These are phyloP conservation scores for Dendrophyllia cribrosa DNA, from an alignment of 64 coral and sea anemone species.

Conservation along the genomic window DNA sequence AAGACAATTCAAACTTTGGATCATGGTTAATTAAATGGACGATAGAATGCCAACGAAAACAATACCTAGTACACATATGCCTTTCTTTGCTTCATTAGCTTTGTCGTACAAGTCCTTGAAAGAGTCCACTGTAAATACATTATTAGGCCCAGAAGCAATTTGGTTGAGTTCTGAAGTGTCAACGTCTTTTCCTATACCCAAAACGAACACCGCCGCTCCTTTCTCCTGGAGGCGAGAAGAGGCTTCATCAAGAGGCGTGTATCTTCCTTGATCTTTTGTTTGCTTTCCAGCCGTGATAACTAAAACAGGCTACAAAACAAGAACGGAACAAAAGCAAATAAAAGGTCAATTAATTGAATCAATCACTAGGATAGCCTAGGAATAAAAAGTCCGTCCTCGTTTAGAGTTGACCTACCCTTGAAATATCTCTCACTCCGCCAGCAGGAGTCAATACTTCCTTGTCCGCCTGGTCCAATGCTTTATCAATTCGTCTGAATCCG, in stretches of 20 bases:
- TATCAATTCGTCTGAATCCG: conserved; percentile 63
- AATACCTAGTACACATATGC: not conserved
- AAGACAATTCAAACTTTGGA: too few species aligned
- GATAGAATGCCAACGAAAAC: too few species aligned
- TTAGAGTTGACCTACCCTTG: conserved; percentile 18
- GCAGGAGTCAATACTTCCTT: conserved; percentile 21
- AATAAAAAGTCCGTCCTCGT: not conserved
- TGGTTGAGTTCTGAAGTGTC: conserved; percentile 15
- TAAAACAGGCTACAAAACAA: conserved; percentile 33
- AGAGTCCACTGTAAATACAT: conserved; percentile 24
- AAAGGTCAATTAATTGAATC: too few species aligned
- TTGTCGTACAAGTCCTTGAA: conserved; percentile 29
- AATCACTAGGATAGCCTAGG: too few species aligned
- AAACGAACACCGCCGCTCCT: not conserved
- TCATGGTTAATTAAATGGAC: not conserved
- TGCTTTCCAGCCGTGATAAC: conserved; percentile 56
- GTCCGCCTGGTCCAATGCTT: conserved; percentile 39
- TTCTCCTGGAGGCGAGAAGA: conserved; percentile 5
- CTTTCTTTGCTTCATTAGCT: not conserved
- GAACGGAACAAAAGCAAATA: not conserved
- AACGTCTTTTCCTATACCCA: conserved; percentile 14
- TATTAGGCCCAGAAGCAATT: conserved; percentile 38
- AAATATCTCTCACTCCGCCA: conserved; percentile 41
- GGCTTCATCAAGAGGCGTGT: not conserved
- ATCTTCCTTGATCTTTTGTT: conserved; percentile 6